Evolutionary conservation across 2,797 vertebrate species (phyloP), one percentile per base, ranked within the genome.

Genomic region (Propithecus perrieri): DNA sequence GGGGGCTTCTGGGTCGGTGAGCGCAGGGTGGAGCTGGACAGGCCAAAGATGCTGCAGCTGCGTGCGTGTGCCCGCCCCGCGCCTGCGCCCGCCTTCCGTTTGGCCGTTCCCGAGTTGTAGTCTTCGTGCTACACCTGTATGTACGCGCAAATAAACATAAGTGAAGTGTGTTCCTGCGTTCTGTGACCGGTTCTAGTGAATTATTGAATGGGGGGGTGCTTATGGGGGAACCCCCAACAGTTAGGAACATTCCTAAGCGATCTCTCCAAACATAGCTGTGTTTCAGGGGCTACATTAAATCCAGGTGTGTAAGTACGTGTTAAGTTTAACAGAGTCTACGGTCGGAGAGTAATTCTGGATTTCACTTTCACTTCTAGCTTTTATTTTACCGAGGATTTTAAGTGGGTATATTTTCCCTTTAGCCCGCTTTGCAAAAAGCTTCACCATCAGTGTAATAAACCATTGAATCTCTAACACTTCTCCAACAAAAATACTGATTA

Each of bases 381-480:
- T 84, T 81, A 91, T 75, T 94, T 94, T 83, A 89, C 28, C 33
- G 38, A 65, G 80, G 41, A 61, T 65, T 95, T 81, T 88, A 79
- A 79, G 74, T n/a, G 30, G 14, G 20, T 5, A 14, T 48, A 50
- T 55, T 83, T 92, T 76, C 65, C 83, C 11, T 71, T 87, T 15
- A 24, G 71, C 4, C 30, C 28, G 67, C 43, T 59, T 38, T 75
- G 38, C 30, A 83, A 24, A 95, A 85, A 69, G 43, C 43, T 85
- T 93, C 41, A 72, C 67, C 24, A 63, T 48, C 15, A 28, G 3
- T 46, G 50, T 67, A 67, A 91, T 38, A 85, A 91, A 81, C 35
- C 59, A 71, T 61, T 81, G 75, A 38, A 53, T 38, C 28, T 59
- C 43, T 69, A 63, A 94, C 9, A 43, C n/a, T 59, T 79, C 28